These are phyloP conservation scores for Dryobates pubescens DNA, from an alignment of 2,797 vertebrate genomes.

Conservation along the genomic window DNA sequence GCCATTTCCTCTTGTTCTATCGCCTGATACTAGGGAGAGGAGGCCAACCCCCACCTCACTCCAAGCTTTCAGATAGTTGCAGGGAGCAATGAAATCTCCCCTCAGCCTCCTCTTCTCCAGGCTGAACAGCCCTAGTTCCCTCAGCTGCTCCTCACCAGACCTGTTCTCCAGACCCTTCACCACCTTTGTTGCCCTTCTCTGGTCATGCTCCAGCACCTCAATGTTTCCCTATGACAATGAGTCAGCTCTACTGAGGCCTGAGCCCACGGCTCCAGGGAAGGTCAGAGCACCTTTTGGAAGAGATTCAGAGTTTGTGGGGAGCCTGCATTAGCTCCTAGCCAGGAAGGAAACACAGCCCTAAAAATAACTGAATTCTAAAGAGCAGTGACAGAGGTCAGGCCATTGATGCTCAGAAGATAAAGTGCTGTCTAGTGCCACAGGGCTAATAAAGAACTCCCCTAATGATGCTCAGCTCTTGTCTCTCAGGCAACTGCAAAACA, in stretches of 20 bases:
- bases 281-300: neutral
- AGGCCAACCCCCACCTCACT: too few relatives aligned
- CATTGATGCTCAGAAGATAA: neutral
- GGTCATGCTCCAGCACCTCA: too few relatives aligned
- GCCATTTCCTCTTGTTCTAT: too few relatives aligned
- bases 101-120: too few relatives aligned
- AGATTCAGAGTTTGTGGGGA: neutral
- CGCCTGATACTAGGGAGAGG: too few relatives aligned
- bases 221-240: neutral
- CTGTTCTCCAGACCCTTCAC: too few relatives aligned
- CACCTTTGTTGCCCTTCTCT: too few relatives aligned
- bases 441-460: neutral
- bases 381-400: neutral
- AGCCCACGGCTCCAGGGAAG: neutral
- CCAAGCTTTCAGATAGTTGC: too few relatives aligned
- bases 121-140: too few relatives aligned
- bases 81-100: too few relatives aligned
- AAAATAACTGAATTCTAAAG: slow-evolving; percentile 29
- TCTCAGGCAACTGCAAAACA: neutral
- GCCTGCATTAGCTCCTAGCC: neutral
- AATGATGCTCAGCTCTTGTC: neutral
- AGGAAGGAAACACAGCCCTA: neutral
- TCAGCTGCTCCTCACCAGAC: too few relatives aligned
- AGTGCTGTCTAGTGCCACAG: neutral
- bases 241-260: neutral